Evolutionary conservation across 2,113 vertebrate species (phyloP).

Genomic region (Perca schrenkii): DNA sequence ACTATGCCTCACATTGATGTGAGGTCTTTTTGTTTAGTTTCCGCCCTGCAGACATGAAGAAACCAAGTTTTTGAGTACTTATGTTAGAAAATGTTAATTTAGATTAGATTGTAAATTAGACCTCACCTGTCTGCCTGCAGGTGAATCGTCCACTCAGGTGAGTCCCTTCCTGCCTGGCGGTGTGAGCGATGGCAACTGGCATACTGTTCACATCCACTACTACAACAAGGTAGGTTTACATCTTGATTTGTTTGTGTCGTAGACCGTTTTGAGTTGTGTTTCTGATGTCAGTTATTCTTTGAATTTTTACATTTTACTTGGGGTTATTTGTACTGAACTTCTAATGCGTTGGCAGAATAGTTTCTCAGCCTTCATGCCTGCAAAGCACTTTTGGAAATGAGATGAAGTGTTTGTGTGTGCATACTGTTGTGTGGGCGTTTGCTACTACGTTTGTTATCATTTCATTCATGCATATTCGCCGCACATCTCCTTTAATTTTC

Average conservation of each 20-base stretch:
- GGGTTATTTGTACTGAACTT: slow-evolving; percentile 20
- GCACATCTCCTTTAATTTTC: slow-evolving; percentile 73
- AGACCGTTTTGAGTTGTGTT: neutral
- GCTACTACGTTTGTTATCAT: slow-evolving; percentile 31
- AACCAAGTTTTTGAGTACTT: neutral
- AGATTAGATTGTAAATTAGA: too few relatives aligned
- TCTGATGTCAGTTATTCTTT: neutral
- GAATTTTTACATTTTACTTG: neutral
- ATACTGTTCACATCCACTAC: slow-evolving; percentile 94
- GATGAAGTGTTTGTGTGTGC: slow-evolving; percentile 25
- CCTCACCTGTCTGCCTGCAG: slow-evolving; percentile 73
- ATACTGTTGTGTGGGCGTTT: slow-evolving; percentile 24
- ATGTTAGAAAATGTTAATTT: neutral
- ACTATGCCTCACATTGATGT: neutral
- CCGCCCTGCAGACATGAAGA: neutral
- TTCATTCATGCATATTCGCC: slow-evolving; percentile 58
- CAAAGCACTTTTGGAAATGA: slow-evolving; percentile 32
- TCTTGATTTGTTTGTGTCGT: neutral
- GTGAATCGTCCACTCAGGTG: slow-evolving; percentile 96
- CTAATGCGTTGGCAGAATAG: slow-evolving; percentile 39
- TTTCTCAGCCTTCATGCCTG: neutral
- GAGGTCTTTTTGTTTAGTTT: neutral
- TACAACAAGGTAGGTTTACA: slow-evolving; percentile 93
- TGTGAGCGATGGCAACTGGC: slow-evolving; percentile 96
- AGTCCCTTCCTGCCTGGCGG: slow-evolving; percentile 92